Percentiles rank a stretch among this genome's conserved stretches.
phyloP scores from a whole-genome alignment of 2,888 invertebrate species.

The Acleris emargana region DNA sequence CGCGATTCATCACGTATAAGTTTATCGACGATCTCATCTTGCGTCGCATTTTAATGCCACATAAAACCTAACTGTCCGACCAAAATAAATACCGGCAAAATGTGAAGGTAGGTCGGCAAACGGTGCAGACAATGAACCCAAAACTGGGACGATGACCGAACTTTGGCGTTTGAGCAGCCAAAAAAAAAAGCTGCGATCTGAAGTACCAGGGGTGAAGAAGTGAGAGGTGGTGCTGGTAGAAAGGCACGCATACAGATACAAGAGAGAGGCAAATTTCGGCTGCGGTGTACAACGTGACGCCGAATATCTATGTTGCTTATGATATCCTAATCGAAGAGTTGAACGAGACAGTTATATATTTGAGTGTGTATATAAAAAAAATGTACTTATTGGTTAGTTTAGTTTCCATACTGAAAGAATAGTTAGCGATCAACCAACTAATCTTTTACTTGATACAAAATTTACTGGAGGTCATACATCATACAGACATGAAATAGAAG shows the following conservation, averaged over 20 bases:
- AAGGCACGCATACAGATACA: slow-evolving; percentile 35
- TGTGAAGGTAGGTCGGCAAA: slow-evolving; percentile 81
- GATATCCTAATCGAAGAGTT: slow-evolving; percentile 3
- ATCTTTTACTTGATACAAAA: too few species aligned
- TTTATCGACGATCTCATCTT: slow-evolving; percentile 67
- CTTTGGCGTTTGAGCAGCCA: slow-evolving; percentile 61
- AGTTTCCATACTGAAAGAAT: too few species aligned
- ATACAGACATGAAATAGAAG: too few species aligned
- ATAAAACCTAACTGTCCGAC: slow-evolving; percentile 76
- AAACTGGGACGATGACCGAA: slow-evolving; percentile 64
- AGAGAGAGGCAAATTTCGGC: slow-evolving; percentile 56
- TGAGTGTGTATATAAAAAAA: too few species aligned
- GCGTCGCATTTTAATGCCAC: slow-evolving; percentile 72
- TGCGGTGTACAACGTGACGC: slow-evolving; percentile 17
- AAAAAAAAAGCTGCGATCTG: slow-evolving; percentile 63
- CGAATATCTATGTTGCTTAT: slow-evolving; percentile 4
- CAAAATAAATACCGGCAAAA: slow-evolving; percentile 71
- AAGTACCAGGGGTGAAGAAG: slow-evolving; percentile 75
- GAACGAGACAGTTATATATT: background rate
- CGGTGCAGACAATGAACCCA: slow-evolving; percentile 75
- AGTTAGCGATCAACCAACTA: too few species aligned
- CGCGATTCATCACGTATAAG: slow-evolving; percentile 48
- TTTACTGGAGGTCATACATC: too few species aligned
- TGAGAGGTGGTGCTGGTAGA: slow-evolving; percentile 62
- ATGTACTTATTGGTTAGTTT: too few species aligned